phyloP scores from a whole-genome alignment of 2,113 vertebrate genomes.

The Cyphomyrus plagiostoma region DNA sequence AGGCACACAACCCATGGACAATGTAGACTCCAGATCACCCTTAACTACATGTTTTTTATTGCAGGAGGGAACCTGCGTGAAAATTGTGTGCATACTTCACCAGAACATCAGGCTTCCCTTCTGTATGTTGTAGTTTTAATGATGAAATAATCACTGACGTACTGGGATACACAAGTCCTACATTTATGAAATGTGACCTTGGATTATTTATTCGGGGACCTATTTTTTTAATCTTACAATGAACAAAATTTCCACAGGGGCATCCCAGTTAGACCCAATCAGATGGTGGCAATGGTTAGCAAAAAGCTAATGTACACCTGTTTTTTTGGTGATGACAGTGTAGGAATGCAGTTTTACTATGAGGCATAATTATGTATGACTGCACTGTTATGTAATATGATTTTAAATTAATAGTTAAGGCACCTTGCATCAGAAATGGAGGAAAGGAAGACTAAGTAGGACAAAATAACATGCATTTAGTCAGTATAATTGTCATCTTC shows the following conservation, averaged over 20 bases:
- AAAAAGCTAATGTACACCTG: conserved; percentile 10
- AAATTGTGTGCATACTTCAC: background rate
- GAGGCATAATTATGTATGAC: background rate
- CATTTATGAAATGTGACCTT: background rate
- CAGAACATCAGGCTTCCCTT: background rate
- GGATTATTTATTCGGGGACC: background rate
- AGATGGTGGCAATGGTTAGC: background rate
- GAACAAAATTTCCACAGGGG: background rate
- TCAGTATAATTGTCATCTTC: conserved; percentile 17
- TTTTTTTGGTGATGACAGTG: background rate
- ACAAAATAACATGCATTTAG: conserved; percentile 17
- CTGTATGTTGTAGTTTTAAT: background rate
- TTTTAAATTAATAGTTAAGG: conserved; percentile 2
- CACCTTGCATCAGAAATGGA: background rate
- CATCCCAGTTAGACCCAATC: background rate
- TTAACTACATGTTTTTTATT: background rate
- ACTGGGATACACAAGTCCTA: background rate
- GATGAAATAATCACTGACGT: background rate
- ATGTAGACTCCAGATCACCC: background rate
- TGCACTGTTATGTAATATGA: background rate
- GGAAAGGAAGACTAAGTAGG: background rate
- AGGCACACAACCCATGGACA: background rate
- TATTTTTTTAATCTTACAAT: background rate
- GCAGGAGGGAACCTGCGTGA: background rate
- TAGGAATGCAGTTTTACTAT: background rate